Conservation (phyloP, 1,140 invertebrate genomes). For the Teleogryllus occipitalis region DNA sequence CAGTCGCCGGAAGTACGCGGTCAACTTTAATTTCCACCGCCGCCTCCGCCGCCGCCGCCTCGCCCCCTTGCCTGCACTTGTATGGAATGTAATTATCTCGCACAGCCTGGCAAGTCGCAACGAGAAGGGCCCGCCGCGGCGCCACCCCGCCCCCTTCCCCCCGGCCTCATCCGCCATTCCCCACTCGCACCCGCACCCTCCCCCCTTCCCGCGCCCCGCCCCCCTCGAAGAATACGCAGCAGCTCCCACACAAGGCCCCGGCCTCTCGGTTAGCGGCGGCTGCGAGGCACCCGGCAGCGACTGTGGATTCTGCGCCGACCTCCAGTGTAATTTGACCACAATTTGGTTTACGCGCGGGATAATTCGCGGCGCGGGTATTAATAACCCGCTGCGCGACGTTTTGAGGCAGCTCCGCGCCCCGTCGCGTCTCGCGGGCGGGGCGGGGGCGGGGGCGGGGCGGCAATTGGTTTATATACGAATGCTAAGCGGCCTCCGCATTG, state of each 20-base stretch:
- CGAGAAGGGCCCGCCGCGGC: no score
- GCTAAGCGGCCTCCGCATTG: not conserved
- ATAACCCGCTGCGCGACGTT: not conserved
- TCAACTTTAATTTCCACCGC: slow-evolving; percentile 14
- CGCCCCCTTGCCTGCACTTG: no score
- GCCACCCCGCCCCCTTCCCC: no score
- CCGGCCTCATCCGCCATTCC: not conserved
- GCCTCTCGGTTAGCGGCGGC: not conserved
- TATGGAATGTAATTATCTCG: no score
- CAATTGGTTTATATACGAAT: not conserved
- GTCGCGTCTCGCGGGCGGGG: no score
- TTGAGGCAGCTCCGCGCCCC: not conserved
- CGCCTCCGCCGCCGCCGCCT: no score
- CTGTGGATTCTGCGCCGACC: not conserved
- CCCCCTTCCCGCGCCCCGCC: not conserved
- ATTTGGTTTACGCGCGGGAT: not conserved
- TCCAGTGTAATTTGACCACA: not conserved
- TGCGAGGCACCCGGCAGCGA: no score
- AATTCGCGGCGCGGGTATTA: not conserved
- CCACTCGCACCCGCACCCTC: not conserved
- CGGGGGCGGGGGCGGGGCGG: no score
- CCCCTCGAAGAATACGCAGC: not conserved
- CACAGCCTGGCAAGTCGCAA: no score
- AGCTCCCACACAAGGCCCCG: not conserved
- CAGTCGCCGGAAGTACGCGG: slow-evolving; percentile 8